Evolutionary conservation across 2,888 invertebrate species (phyloP), one percentile per base, ranked within the genome.

Genomic region (Ethmia dodecea): DNA sequence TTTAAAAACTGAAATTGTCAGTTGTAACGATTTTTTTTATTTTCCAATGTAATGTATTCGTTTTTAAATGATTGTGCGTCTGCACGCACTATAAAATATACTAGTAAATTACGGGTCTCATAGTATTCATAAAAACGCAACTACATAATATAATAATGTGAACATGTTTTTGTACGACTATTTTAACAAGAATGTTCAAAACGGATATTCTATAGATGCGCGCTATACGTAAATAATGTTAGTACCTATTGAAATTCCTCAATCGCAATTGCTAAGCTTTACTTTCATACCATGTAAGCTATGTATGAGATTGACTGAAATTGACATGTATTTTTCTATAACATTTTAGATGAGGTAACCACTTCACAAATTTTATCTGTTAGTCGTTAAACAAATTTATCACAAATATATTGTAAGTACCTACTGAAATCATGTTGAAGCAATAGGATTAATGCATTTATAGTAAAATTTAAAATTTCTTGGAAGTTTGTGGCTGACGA

Each of bases 1-100:
- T 53, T 59, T 52, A 40, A 35, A 51, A 57, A 47, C 45, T 29
- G 46, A 52, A 67, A 63, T 66, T 60, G 30, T 47, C 52, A 65
- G 63, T 64, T 67, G 60, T 67, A 63, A 55, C 39, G 36, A 40
- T 47, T 25, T 11, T 27, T 18, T 11, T 12, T 6, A 6, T 22
- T 22, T 22, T 22, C 8, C 26, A 10, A 26, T 26, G n/a, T 5
- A 26, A 3, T 26, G 3, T 12, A 10, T 26, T 12, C 26, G 26
- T n/a, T 26, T 26, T 11, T 12, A 26, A 26, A 6, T 26, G 18
- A 18, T n/a, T n/a, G n/a, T n/a, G 22, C 8, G 22, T n/a, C 9
- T 8, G 8, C 9, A 12, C 26, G 26, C 10, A 26, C 11, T 11
- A 5, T 11, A 26, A 26, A 11, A 26, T 26, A 11, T 26, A 26